phyloP scores from a whole-genome alignment of 1,140 invertebrate species.

The Heliconius hermathena region DNA sequence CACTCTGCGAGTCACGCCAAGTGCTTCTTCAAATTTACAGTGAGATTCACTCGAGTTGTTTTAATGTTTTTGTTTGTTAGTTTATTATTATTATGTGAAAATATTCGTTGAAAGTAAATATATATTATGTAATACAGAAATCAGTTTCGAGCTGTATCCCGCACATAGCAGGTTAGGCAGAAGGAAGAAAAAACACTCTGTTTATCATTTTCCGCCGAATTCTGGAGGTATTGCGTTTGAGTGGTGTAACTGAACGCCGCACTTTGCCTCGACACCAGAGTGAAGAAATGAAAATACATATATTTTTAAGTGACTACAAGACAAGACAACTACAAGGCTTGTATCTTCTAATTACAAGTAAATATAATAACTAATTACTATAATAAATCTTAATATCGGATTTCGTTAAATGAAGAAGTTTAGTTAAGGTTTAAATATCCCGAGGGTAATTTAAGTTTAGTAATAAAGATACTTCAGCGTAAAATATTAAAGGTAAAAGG shows the following conservation, averaged over 20 bases:
- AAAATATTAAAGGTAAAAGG: conserved; percentile 32
- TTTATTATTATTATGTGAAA: neutral
- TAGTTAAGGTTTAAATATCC: conserved; percentile 20
- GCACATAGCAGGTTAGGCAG: no score
- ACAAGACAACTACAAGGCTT: no score
- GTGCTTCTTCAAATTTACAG: neutral
- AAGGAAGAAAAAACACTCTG: no score
- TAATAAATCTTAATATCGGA: conserved; percentile 18
- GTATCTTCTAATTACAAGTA: neutral
- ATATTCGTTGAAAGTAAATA: no score
- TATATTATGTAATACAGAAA: no score
- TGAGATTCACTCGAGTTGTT: neutral
- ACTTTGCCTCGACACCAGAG: no score
- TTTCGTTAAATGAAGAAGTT: conserved; percentile 20
- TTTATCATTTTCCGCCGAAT: no score
- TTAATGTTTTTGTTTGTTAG: neutral
- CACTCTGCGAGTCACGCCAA: neutral
- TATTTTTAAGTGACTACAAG: no score
- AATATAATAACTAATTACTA: conserved; percentile 12
- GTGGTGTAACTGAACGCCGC: no score
- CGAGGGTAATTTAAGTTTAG: conserved; percentile 21
- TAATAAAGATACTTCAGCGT: conserved; percentile 24
- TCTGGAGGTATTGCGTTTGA: no score
- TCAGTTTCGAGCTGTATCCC: no score
- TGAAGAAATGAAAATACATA: no score